Evolutionary conservation across 2,113 vertebrate species (phyloP).

Genomic region (Crypturellus undulatus): DNA sequence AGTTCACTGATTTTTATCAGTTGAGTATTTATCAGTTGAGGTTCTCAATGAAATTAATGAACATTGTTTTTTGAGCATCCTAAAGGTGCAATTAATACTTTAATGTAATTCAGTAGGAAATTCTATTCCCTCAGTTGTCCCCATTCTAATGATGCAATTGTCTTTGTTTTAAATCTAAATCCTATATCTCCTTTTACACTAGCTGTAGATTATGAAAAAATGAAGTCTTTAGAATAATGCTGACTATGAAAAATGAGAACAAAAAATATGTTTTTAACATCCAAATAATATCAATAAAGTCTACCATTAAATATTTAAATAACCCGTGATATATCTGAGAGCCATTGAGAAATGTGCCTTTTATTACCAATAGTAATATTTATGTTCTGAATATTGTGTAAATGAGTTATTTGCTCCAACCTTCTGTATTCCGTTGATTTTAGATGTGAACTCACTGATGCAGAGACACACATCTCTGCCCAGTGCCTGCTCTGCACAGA

Average conservation of each 20-base stretch:
- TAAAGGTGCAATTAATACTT: neutral
- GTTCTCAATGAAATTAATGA: neutral
- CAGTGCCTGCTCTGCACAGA: neutral
- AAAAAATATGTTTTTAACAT: neutral
- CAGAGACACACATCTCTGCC: neutral
- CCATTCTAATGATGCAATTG: neutral
- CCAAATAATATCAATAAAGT: neutral
- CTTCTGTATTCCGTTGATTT: neutral
- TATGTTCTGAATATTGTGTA: neutral
- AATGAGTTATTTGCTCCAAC: neutral
- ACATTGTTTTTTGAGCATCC: neutral
- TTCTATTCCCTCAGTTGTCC: neutral
- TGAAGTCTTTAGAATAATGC: neutral
- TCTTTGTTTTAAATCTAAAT: neutral
- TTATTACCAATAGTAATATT: accelerated
- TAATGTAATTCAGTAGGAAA: neutral
- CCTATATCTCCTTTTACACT: neutral
- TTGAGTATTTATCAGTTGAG: neutral
- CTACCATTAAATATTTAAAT: neutral
- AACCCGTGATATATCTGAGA: neutral
- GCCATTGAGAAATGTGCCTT: neutral
- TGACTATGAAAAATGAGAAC: neutral
- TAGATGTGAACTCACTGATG: neutral
- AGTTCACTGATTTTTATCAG: neutral
- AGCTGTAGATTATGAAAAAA: neutral